Evolutionary conservation across 2,797 vertebrate species (phyloP).

Genomic region (Echiichthys vipera): DNA sequence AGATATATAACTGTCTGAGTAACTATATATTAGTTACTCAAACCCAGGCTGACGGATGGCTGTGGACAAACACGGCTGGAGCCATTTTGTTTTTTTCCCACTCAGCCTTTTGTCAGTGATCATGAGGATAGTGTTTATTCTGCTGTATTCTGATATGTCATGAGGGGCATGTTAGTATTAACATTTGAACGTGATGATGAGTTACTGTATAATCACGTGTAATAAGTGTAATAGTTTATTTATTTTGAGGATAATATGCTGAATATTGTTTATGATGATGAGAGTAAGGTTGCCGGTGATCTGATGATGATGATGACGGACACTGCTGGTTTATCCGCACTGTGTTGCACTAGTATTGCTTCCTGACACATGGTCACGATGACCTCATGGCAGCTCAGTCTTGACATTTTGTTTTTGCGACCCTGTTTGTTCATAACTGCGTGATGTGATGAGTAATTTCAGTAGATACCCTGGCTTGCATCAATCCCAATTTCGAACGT

Average conservation of each 20-base stretch:
- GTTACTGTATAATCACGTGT: too few species aligned
- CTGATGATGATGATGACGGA: not conserved
- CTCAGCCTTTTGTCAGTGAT: not conserved
- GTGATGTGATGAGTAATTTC: not conserved
- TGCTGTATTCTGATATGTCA: not conserved
- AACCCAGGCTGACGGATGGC: not conserved
- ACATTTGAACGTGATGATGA: not conserved
- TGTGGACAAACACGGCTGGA: not conserved
- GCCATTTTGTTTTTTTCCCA: slow-evolving; percentile 14
- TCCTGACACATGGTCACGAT: not conserved
- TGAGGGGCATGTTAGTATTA: not conserved
- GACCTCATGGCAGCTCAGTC: slow-evolving; percentile 8
- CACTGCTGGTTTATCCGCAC: slow-evolving; percentile 4
- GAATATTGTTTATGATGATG: not conserved
- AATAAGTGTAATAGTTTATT: not conserved
- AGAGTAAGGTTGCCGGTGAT: not conserved
- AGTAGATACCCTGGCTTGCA: not conserved
- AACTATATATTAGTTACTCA: not conserved
- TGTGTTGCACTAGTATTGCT: not conserved
- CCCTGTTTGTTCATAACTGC: slow-evolving; percentile 7
- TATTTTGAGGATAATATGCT: not conserved
- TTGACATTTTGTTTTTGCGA: slow-evolving; percentile 12
- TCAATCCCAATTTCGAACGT: not conserved
- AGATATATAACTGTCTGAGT: too few species aligned
- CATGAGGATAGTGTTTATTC: not conserved